These are phyloP conservation scores for Cardiocondyla obscurior DNA, from an alignment of 1,140 invertebrate genomes.

Conservation along the genomic window DNA sequence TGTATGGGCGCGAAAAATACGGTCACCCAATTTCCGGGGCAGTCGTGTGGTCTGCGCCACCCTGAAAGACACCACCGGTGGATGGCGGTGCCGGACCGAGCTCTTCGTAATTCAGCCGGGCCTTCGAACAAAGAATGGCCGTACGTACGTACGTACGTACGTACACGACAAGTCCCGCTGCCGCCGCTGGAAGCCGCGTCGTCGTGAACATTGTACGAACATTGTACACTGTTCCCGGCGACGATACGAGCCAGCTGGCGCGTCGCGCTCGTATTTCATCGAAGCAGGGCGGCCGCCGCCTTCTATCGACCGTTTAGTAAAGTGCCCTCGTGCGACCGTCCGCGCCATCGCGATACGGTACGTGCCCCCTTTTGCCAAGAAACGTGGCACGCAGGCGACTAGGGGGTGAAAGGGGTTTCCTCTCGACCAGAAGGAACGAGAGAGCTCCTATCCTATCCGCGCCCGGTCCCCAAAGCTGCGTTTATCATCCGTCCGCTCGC, in stretches of 20 bases:
- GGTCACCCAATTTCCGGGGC: constrained; percentile 12
- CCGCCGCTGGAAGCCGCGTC: neutral
- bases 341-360: constrained; percentile 42
- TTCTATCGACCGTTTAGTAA: constrained; percentile 58
- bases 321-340: constrained; percentile 53
- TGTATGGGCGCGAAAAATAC: constrained; percentile 5
- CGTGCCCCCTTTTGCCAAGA: constrained; percentile 47
- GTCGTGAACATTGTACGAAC: constrained; percentile 42
- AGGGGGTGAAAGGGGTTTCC: neutral
- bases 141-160: constrained; percentile 35
- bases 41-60: constrained; percentile 9
- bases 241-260: constrained; percentile 53
- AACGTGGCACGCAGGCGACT: constrained; percentile 27
- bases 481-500: constrained; percentile 38
- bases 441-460: constrained; percentile 1
- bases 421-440: constrained; percentile 27
- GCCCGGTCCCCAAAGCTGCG: constrained; percentile 27
- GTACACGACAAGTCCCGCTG: constrained; percentile 35
- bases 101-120: constrained; percentile 28
- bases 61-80: constrained; percentile 1
- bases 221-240: constrained; percentile 35
- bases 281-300: constrained; percentile 38
- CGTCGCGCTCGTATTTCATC: constrained; percentile 53
- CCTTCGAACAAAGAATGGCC: constrained; percentile 36
- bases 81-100: neutral